Evolutionary conservation across 2,797 vertebrate species (phyloP), one percentile per base, ranked within the genome.

Genomic region (Myripristis jacobus): DNA sequence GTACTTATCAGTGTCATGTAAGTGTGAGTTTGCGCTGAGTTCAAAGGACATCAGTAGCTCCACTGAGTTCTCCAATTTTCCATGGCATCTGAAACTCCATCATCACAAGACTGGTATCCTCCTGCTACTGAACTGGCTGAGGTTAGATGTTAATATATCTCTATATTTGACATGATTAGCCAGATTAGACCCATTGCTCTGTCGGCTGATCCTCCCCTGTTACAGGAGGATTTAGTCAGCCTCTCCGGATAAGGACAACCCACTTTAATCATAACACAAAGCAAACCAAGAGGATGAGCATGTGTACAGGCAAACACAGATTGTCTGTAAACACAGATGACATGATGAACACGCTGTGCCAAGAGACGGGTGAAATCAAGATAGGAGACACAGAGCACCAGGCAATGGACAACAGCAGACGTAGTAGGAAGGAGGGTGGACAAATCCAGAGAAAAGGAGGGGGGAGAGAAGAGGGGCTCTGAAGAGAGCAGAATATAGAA

Each of bases 151-250:
- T 73, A 66, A 72, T 70, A 52, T 25, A 66, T 69, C 22, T 85
- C 83, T 72, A 67, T 79, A 76, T 81, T 80, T 87, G 86, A 84
- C 85, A 89, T 89, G 74, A 87, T 89, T 91, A 89, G 77, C 77
- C 77, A 87, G 84, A 86, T 88, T 85, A 88, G 59, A 84, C 66
- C 73, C 52, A 38, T 41, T 24, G 77, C 70, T 74, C 73, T 63
- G 76, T 79, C 44, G 43, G 67, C 74, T 88, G 81, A 89, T 80
- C 76, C 81, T 53, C 58, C 47, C 16, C 19, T 62, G 57, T 86
- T 87, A 87, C 71, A 74, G 50, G 61, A 78, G 86, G 85, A 89
- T 90, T 92, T 87, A 83, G 71, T 60, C 62, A 59, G 76, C 56
- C 67, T 75, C 79, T 79, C 70, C 47, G 78, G 79, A 86, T 81